Conservation (phyloP, 1,140 invertebrate genomes). For the Brachionus calyciflorus region DNA sequence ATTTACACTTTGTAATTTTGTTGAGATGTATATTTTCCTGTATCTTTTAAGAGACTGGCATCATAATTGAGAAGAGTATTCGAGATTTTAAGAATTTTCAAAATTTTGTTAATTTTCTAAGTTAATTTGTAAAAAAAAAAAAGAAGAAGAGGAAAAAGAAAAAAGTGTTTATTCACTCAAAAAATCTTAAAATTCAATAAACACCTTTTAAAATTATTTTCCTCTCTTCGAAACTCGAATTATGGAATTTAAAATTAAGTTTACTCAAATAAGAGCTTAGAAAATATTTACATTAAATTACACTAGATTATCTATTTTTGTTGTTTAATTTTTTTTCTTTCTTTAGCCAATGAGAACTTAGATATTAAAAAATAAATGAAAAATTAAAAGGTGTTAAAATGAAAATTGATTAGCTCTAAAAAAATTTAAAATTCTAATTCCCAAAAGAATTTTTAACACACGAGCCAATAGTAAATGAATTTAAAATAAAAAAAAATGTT, state of each 20-base stretch:
- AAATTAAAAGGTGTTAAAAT: no score
- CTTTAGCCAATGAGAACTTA: no score
- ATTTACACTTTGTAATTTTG: constrained; percentile 15
- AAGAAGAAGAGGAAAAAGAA: not conserved
- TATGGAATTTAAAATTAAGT: constrained; percentile 37
- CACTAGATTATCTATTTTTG: constrained; percentile 36
- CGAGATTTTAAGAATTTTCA: not conserved
- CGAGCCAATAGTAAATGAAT: no score
- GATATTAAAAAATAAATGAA: no score
- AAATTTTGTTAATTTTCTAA: constrained; percentile 31
- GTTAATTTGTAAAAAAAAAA: not conserved
- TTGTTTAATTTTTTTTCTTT: no score
- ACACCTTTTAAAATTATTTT: not conserved
- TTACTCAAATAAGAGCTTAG: constrained; percentile 35
- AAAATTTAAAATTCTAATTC: no score
- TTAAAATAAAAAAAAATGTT: no score
- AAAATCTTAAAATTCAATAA: constrained; percentile 44
- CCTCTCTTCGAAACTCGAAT: not conserved
- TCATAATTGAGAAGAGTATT: not conserved
- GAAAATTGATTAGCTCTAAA: no score
- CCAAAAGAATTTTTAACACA: no score
- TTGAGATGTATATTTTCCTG: not conserved
- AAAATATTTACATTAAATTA: constrained; percentile 36
- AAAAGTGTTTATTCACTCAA: constrained; percentile 29
- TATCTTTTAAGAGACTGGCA: constrained; percentile 7